Percentiles rank a stretch among this genome's conserved stretches.
Conservation (phyloP, 1,140 invertebrate species). For the Diorhabda sublineata region DNA sequence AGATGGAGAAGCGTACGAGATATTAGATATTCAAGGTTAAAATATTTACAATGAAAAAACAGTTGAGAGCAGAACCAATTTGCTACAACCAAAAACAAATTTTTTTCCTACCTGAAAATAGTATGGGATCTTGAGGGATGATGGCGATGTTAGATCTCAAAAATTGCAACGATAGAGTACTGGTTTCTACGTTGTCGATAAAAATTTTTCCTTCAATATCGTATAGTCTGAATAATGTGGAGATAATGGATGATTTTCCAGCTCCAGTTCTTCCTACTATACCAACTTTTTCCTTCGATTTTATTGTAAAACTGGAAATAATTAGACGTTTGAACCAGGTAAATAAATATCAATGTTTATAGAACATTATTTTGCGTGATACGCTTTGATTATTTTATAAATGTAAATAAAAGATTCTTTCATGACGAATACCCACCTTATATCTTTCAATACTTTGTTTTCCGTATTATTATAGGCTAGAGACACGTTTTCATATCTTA, state of each 20-base stretch:
- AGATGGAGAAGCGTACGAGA: no score
- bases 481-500: slow-evolving; percentile 63
- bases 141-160: slow-evolving; percentile 6
- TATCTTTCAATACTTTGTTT: slow-evolving; percentile 65
- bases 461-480: slow-evolving; percentile 56
- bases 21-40: no score
- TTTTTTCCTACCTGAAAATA: slow-evolving; percentile 5
- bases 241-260: slow-evolving; percentile 55
- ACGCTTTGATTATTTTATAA: no score
- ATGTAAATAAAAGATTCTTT: no score
- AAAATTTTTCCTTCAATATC: not conserved
- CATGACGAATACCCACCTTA: slow-evolving; percentile 49
- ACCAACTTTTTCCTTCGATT: slow-evolving; percentile 61
- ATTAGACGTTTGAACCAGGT: no score
- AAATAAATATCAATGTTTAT: no score
- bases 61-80: no score
- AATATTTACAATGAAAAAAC: no score
- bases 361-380: no score
- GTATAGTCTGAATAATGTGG: slow-evolving; percentile 7
- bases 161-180: not conserved
- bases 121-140: slow-evolving; percentile 8
- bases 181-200: slow-evolving; percentile 1
- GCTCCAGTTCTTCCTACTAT: slow-evolving; percentile 78
- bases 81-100: no score
- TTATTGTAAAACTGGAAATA: slow-evolving; percentile 50